Base-by-base conservation (phyloP, 2,888 invertebrate species). In the Acanthosepion lycidas region DNA sequence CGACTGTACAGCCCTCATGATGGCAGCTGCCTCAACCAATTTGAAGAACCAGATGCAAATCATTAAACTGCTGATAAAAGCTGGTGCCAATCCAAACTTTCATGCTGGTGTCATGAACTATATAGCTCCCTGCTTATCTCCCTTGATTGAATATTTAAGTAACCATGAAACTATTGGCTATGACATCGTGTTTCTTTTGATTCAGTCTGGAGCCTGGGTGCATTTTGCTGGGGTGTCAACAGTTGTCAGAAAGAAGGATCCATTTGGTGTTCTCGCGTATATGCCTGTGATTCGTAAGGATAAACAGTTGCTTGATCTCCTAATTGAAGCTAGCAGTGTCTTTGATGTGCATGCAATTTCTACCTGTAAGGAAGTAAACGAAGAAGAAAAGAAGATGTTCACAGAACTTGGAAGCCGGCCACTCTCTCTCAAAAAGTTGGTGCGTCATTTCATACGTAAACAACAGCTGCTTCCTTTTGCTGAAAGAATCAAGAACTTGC, bases 271-370 rank as follows among this genome's bases (percentile, higher is more conserved):
- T 94, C 98, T 99, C 9, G 98, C 98, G 97, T 98, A 98, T 59
- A 98, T 99, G 26, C 98, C 98, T 96, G 98, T 98, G 97, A 97
- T 98, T 33, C 97, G 97, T 6, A 97, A 97, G 49, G 97, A 98
- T 95, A 97, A 97, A 1, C 97, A 97, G 48, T 98, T 98, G 97
- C 98, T 98, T 95, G 95, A 96, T 98, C 98, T 98, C 91, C 98
- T 99, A 95, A 97, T 98, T 94, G 98, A 98, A 96, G 98, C 98
- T 0, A 98, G 98, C 0, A 98, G 98, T 97, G 98, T 98, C 18
- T 99, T 98, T 97, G 98, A 98, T 97, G 98, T 98, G 0, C 98
- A 98, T 96, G 98, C 98, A 98, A 98, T 99, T 94, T 98, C 98
- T 96, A 98, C 98, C 96, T 98, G 98, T 96, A 98, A 98, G 94